These are phyloP conservation scores for Phoenoteleia sp. DNA, from an alignment of 2,888 invertebrate species.

Conservation along the genomic window DNA sequence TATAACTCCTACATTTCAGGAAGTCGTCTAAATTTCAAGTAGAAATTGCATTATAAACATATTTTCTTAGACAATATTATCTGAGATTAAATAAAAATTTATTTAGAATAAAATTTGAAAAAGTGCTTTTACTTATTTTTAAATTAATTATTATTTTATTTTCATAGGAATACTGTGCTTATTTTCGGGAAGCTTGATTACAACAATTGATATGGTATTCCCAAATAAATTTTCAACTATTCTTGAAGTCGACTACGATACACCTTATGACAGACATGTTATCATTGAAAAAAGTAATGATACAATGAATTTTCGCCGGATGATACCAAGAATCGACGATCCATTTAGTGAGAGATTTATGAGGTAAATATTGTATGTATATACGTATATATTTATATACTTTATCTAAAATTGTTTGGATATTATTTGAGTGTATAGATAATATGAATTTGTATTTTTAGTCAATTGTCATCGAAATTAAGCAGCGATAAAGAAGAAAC, in stretches of 20 bases:
- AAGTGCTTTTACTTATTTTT: background rate
- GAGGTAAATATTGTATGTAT: slow-evolving; percentile 80
- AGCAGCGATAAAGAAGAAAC: slow-evolving; percentile 79
- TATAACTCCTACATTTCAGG: too few relatives aligned
- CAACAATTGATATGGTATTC: slow-evolving; percentile 94
- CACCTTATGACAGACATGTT: slow-evolving; percentile 97
- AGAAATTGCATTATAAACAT: too few relatives aligned
- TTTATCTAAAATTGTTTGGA: too few relatives aligned
- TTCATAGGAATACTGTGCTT: slow-evolving; percentile 92
- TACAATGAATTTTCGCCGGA: slow-evolving; percentile 86
- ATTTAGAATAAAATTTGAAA: background rate
- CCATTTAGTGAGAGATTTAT: slow-evolving; percentile 83
- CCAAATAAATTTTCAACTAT: slow-evolving; percentile 97
- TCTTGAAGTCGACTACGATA: slow-evolving; percentile 96
- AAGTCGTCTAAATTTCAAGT: too few relatives aligned
- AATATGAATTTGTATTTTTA: slow-evolving; percentile 59
- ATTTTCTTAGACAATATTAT: too few relatives aligned
- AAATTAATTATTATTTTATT: background rate
- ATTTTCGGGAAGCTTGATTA: slow-evolving; percentile 93
- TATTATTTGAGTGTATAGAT: too few relatives aligned
- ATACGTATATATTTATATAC: too few relatives aligned
- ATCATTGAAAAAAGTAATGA: slow-evolving; percentile 96
- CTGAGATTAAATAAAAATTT: too few relatives aligned
- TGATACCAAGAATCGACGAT: slow-evolving; percentile 83
- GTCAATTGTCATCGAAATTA: slow-evolving; percentile 83